Base-by-base conservation (phyloP, 64 coral and sea anemone genomes). In the Montipora sp. region DNA sequence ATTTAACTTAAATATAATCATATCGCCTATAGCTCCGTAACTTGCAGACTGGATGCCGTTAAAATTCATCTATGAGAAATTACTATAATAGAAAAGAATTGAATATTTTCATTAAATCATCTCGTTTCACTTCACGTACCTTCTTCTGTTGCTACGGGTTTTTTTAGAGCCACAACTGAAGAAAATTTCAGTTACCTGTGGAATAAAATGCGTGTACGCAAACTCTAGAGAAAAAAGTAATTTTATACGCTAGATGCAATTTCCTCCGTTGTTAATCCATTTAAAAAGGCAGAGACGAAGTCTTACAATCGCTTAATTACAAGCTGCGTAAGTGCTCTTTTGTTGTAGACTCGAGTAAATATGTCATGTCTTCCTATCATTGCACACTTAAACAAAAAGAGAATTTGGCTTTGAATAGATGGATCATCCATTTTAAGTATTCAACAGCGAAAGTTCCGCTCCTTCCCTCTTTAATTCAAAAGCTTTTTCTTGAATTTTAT, bases 331-430 rank as follows among this genome's bases (percentile, higher is more conserved):
- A 85, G 82, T 85, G 45, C 65, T 21, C 82, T 3, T 69, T 85
- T 85, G 82, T 85, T 85, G 45, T 5, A 12, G 59, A 70, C 19
- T 48, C 82, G 13, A 72, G 46, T 19, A 85, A 85, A 85, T 71
- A 85, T 85, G 65, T 27, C 82, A 85, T 9, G 6, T 85, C 68
- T 71, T 36, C 65, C 46, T 85, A 71, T 72, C 63, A 85, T 85
- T 22, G 66, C 65, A 51, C 46, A 85, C 45, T 70, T 85, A 48
- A 85, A 85, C 82, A 85, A 85, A 85, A 85, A 85, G 13, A 46
- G 18, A 70, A 48, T 85, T 82, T 85, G 16, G 46, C 65, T n/a
- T 6, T 85, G 65, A 85, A 85, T 71, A 70, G 82, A 71, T 44
- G 47, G 82, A 19, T 67, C 61, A 72, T 72, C 82, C 61, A 85